Evolutionary conservation across 2,113 vertebrate genomes (phyloP), one percentile per base, ranked within the genome.

Genomic region (Dipodomys merriami): DNA sequence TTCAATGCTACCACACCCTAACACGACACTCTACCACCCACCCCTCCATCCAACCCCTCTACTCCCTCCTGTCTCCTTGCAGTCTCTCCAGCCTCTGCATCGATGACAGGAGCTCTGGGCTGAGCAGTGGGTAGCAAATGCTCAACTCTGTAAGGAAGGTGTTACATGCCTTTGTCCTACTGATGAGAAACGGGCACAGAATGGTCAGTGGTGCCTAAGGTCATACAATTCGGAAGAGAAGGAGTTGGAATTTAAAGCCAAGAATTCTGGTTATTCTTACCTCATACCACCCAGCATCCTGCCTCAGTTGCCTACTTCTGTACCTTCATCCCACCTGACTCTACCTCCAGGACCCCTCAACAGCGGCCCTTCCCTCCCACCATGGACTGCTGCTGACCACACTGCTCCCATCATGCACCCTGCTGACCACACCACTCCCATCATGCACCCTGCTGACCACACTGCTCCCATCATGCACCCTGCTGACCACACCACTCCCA

Each of bases 261-360:
- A 16, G 8, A 57, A 57, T 16, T 57, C 3, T 2, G 35, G 33
- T n/a, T 5, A 46, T 39, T 69, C 18, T 8, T 11, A 1, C 16
- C 57, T 57, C 20, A 0, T 1, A 13, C 30, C 23, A 29, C 33
- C 12, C 22, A 5, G 46, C 65, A 29, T 53, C 30, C 23, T 3
- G 1, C 62, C n/a, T 4, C 44, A 13, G 4, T 68, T 5, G 3
- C 46, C 57, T n/a, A 0, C 35, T 12, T 15, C 4, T 10, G 53
- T 2, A 5, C 18, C 10, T 53, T 11, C 73, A 25, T 2, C 2
- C 23, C 4, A n/a, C 15, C 0, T 2, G 3, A 9, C 8, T 27
- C 5, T 1, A 12, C 71, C 6, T 11, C 57, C 8, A 22, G 2
- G 18, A 11, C 57, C 33, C 46, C 44, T 12, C 4, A 39, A 0